Evolutionary conservation across 2,797 vertebrate species (phyloP).

Genomic region (Anolis apletophallus): DNA sequence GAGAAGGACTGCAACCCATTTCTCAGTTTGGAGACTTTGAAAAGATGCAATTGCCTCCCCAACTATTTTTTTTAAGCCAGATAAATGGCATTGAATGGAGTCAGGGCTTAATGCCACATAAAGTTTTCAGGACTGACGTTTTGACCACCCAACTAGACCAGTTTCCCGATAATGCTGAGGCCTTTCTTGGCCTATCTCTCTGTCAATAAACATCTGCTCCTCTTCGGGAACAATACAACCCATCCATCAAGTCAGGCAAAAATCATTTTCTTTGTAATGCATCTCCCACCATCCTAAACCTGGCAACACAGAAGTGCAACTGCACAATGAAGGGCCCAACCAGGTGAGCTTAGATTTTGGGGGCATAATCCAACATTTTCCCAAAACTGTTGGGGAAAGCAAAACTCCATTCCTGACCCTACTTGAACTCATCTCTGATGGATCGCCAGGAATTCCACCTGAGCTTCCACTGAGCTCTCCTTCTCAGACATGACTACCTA

Average conservation of each 20-base stretch:
- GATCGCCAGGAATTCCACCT: not conserved
- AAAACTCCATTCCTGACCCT: not conserved
- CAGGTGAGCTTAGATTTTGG: not conserved
- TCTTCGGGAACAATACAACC: not conserved
- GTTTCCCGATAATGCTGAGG: not conserved
- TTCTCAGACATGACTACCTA: not conserved
- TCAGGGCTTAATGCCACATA: not conserved
- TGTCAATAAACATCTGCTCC: not conserved
- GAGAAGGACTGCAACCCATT: too few species aligned
- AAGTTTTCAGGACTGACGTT: too few species aligned
- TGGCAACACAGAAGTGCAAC: too few species aligned
- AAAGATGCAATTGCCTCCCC: too few species aligned
- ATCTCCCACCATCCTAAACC: too few species aligned
- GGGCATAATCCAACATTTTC: too few species aligned
- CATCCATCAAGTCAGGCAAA: not conserved
- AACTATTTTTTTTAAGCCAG: too few species aligned
- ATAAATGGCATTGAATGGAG: too few species aligned
- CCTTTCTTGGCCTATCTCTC: not conserved
- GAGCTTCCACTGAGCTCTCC: not conserved
- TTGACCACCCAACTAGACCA: too few species aligned
- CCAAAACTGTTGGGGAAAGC: not conserved
- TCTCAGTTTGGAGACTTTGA: too few species aligned
- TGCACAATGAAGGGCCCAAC: not conserved
- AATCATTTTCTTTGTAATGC: not conserved
- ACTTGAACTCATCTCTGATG: too few species aligned